phyloP scores from a whole-genome alignment of 2,113 vertebrate species.

The Cochlearius cochlearius region DNA sequence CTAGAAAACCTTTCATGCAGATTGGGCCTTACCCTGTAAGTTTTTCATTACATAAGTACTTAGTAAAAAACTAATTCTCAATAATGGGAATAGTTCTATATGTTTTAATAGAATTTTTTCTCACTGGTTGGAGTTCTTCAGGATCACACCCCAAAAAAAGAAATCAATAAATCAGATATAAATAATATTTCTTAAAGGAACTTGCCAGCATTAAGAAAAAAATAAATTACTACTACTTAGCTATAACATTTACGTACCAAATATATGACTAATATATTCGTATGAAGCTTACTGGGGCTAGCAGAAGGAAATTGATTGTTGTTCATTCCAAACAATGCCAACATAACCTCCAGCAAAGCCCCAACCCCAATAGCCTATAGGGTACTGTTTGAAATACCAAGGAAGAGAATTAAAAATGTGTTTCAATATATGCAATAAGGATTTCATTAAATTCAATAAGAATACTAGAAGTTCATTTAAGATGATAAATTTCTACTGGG shows the following conservation, averaged over 20 bases:
- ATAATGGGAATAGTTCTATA: neutral
- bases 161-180: neutral
- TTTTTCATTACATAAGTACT: neutral
- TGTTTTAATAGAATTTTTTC: neutral
- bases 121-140: neutral
- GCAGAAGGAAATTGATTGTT: neutral
- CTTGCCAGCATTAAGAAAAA: neutral
- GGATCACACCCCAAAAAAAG: neutral
- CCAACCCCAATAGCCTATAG: neutral
- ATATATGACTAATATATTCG: neutral
- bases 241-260: neutral
- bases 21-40: neutral
- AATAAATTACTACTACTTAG: neutral
- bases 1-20: neutral
- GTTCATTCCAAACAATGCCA: neutral
- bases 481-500: neutral
- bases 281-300: neutral
- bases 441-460: neutral
- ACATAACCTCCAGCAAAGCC: neutral
- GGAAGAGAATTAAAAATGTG: neutral
- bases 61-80: neutral
- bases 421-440: neutral
- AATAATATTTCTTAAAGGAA: neutral
- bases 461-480: neutral
- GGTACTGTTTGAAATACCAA: neutral